Conservation (phyloP, 1,140 invertebrate genomes). For the Rhagoletis pomonella region DNA sequence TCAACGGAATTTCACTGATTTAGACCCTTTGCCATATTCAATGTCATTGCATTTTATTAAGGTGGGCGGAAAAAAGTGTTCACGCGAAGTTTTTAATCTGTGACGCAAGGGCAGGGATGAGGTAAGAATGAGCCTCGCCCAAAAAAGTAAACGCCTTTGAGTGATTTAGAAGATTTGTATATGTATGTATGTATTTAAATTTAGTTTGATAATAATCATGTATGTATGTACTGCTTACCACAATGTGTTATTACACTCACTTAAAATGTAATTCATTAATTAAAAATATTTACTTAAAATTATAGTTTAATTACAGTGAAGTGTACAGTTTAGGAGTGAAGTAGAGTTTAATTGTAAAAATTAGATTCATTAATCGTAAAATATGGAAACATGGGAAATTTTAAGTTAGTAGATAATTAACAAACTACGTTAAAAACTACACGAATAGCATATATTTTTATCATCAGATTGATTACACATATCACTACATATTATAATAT, state of each 20-base stretch:
- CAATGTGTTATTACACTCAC: conserved; percentile 1
- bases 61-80: too few species aligned
- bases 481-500: neutral
- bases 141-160: too few species aligned
- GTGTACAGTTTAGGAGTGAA: conserved; percentile 5
- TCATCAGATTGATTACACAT: neutral
- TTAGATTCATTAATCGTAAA: conserved; percentile 7
- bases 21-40: too few species aligned
- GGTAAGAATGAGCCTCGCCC: too few species aligned
- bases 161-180: neutral
- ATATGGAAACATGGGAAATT: conserved; percentile 24
- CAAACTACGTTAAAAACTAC: neutral
- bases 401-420: conserved; percentile 1
- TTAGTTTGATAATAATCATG: conserved; percentile 7
- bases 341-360: neutral
- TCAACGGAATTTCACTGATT: too few species aligned
- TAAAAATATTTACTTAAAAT: conserved; percentile 40
- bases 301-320: conserved; percentile 22
- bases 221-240: conserved; percentile 1
- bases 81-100: too few species aligned
- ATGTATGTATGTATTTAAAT: neutral
- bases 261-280: conserved; percentile 35
- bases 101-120: too few species aligned
- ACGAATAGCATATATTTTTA: neutral
- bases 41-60: too few species aligned